Conservation (phyloP, 2,113 vertebrate species). For the Thalassarche chlororhynchos region DNA sequence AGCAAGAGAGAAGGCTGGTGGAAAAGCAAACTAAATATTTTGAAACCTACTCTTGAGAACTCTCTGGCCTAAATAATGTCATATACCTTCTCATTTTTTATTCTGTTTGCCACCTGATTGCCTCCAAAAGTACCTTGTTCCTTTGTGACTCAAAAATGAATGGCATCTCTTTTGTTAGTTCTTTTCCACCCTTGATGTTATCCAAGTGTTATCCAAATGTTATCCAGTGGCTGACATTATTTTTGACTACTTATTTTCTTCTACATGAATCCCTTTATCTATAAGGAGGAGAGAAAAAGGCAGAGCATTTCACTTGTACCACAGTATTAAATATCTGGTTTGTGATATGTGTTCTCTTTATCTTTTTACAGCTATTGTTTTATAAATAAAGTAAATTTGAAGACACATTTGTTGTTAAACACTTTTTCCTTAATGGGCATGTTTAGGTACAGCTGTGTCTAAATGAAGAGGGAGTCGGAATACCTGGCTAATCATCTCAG, state of each 20-base stretch:
- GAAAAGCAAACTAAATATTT: neutral
- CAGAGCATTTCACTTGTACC: neutral
- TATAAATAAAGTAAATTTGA: neutral
- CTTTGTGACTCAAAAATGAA: neutral
- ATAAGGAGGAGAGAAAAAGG: neutral
- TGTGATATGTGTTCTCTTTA: neutral
- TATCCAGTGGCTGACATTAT: neutral
- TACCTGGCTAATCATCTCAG: neutral
- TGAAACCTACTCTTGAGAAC: neutral
- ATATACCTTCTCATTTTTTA: neutral
- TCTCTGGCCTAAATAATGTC: neutral
- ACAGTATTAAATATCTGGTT: neutral
- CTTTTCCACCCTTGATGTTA: neutral
- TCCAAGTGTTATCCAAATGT: no score
- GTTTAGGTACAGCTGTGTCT: neutral
- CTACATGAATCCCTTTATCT: neutral
- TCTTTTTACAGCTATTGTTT: neutral
- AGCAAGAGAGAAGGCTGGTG: neutral
- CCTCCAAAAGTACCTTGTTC: neutral
- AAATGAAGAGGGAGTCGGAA: neutral
- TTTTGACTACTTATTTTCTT: neutral
- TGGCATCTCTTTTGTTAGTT: rapidly evolving
- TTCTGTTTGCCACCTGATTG: neutral
- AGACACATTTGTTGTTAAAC: neutral
- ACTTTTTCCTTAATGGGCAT: neutral